Percentiles rank a stretch among this genome's conserved stretches.
These are phyloP conservation scores for Bugula neritina DNA, from an alignment of 2,888 invertebrate genomes.

Conservation along the genomic window DNA sequence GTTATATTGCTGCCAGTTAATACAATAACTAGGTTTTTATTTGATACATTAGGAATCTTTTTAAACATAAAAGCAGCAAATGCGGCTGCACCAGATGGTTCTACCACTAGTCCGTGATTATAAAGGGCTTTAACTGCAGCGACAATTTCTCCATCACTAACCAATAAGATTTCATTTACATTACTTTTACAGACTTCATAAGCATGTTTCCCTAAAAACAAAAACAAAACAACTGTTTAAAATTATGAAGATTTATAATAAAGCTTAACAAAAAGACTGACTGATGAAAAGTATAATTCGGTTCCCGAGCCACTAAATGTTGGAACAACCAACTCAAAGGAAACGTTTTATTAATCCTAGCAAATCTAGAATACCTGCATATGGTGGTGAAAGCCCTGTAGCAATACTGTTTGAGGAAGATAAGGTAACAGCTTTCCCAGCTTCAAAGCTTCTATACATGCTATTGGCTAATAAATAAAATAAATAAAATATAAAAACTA, in stretches of 20 bases:
- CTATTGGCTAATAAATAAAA: constrained; percentile 37
- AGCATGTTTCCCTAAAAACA: constrained; percentile 37
- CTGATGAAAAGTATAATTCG: too few relatives aligned
- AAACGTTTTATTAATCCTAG: too few relatives aligned
- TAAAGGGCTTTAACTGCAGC: constrained; percentile 38
- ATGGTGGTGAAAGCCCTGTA: constrained; percentile 45
- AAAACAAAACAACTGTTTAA: neutral
- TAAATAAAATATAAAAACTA: too few relatives aligned
- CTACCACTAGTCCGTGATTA: constrained; percentile 42
- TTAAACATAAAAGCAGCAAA: constrained; percentile 40
- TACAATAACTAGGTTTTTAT: constrained; percentile 45
- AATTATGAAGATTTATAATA: too few relatives aligned
- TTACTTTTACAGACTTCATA: constrained; percentile 39
- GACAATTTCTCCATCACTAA: constrained; percentile 45
- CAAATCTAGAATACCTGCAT: too few relatives aligned
- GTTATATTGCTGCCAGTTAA: constrained; percentile 48
- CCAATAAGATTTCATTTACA: constrained; percentile 46
- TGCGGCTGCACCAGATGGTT: constrained; percentile 47
- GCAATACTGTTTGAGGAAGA: constrained; percentile 41
- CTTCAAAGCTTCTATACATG: constrained; percentile 46
- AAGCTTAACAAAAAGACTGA: too few relatives aligned
- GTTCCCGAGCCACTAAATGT: too few relatives aligned
- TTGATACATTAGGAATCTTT: constrained; percentile 40
- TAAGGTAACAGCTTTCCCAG: constrained; percentile 37
- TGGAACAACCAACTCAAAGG: too few relatives aligned